A percentile compares a stretch with the other conserved stretches of the same genome.
These are phyloP conservation scores for Clamator glandarius DNA, from an alignment of 2,797 vertebrate species.

Conservation along the genomic window DNA sequence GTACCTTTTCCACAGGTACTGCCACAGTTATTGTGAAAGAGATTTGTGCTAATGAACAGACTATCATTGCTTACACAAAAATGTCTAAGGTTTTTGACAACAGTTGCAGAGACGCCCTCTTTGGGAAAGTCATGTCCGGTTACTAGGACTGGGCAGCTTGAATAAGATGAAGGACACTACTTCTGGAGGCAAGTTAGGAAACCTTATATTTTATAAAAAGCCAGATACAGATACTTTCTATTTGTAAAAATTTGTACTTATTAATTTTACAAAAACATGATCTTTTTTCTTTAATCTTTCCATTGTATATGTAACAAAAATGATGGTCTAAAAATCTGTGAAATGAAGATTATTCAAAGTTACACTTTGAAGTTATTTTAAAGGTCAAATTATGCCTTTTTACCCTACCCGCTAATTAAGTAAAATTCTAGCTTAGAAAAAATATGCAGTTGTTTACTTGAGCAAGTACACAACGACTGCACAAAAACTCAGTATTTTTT, in stretches of 20 bases:
- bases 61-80: neutral
- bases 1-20: neutral
- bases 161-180: constrained; percentile 26
- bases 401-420: neutral
- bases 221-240: neutral
- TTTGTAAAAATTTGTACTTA: neutral
- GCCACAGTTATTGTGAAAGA: constrained; percentile 35
- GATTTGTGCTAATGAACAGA: constrained; percentile 8
- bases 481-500: neutral
- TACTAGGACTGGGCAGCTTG: constrained; percentile 33
- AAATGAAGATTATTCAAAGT: neutral
- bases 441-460: neutral
- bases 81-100: constrained; percentile 47
- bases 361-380: neutral
- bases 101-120: neutral
- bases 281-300: neutral
- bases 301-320: neutral
- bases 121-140: constrained; percentile 32
- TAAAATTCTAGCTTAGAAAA: neutral
- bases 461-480: neutral
- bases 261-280: neutral
- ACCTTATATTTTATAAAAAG: constrained; percentile 51
- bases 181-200: constrained; percentile 9
- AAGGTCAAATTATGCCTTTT: neutral
- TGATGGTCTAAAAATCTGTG: neutral